Evolutionary conservation across 2,888 invertebrate genomes (phyloP).

Genomic region (Torymus texanus): DNA sequence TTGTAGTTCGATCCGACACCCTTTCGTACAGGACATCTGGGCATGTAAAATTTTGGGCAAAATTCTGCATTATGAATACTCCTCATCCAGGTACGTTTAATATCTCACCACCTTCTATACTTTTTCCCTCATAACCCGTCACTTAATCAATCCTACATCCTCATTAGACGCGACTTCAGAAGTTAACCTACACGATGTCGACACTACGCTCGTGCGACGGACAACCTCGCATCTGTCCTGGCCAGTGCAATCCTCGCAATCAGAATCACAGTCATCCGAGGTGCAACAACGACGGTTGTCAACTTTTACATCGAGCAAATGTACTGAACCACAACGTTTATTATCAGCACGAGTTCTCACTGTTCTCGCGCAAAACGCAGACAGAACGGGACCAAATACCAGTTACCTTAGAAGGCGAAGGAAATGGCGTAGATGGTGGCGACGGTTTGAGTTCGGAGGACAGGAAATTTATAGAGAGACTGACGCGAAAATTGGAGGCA

Average conservation of each 20-base stretch:
- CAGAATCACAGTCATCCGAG: neutral
- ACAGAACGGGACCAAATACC: neutral
- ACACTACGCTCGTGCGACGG: constrained; percentile 44
- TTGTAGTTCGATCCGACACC: constrained; percentile 2
- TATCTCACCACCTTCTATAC: too few relatives aligned
- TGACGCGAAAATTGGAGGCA: constrained; percentile 21
- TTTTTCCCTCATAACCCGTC: too few relatives aligned
- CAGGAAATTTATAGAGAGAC: constrained; percentile 31
- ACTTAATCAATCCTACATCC: neutral
- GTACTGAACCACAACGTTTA: constrained; percentile 8
- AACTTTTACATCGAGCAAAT: constrained; percentile 6
- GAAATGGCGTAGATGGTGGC: too few relatives aligned
- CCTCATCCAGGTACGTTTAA: neutral
- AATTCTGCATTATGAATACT: constrained; percentile 23
- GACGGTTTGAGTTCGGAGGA: constrained; percentile 40
- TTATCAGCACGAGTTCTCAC: constrained; percentile 37
- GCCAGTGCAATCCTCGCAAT: constrained; percentile 63
- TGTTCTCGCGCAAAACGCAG: constrained; percentile 19
- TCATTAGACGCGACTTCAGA: neutral
- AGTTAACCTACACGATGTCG: constrained; percentile 23
- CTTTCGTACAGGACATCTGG: neutral
- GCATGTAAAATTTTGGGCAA: neutral
- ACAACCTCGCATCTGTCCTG: constrained; percentile 62
- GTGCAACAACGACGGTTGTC: neutral
- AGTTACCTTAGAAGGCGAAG: neutral